phyloP scores from a whole-genome alignment of 2,797 vertebrate species.

The Pseudocheirus occidentalis region DNA sequence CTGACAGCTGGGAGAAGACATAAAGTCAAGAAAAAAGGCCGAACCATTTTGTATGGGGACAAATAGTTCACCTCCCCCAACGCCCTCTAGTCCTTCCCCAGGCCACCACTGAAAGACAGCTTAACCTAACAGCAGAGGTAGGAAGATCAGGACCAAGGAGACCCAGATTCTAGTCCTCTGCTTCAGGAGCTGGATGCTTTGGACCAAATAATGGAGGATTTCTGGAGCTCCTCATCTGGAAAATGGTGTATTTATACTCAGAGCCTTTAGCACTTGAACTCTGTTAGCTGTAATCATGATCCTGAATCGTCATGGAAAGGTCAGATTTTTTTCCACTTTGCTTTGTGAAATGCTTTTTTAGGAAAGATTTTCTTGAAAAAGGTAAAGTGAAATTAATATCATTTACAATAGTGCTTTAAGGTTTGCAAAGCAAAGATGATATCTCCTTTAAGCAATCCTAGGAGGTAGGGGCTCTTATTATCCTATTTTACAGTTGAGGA shows the following conservation, averaged over 20 bases:
- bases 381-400: neutral
- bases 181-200: neutral
- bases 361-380: neutral
- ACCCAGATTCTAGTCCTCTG: neutral
- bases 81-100: neutral
- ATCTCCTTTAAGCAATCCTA: neutral
- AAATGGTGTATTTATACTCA: neutral
- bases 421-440: neutral
- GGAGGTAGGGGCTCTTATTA: neutral
- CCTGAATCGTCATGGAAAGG: neutral
- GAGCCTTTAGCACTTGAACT: neutral
- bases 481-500: neutral
- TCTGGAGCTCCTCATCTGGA: neutral
- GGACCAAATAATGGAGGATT: neutral
- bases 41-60: neutral
- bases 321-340: neutral
- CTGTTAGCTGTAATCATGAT: neutral
- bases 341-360: neutral
- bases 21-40: constrained; percentile 6
- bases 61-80: neutral
- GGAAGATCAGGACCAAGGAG: neutral
- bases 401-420: neutral
- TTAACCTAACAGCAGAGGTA: neutral
- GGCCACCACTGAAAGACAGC: neutral
- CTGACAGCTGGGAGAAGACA: constrained; percentile 12